Percentiles rank a stretch among this genome's conserved stretches.
phyloP scores from a whole-genome alignment of 2,113 vertebrate genomes.

The Callopanchax toddi region DNA sequence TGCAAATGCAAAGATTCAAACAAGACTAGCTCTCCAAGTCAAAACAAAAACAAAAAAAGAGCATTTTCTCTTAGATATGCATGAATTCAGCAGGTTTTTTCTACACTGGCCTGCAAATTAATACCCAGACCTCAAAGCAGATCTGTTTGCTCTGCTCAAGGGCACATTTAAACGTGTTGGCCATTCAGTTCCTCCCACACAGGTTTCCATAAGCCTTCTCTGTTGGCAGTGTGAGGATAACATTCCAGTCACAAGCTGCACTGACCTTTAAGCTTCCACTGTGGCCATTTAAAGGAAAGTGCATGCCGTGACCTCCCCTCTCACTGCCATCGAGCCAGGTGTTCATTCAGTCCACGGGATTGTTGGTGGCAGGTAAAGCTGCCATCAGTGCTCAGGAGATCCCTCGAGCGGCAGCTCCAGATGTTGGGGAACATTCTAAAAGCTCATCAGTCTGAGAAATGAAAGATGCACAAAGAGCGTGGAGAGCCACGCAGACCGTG shows the following conservation, averaged over 20 bases:
- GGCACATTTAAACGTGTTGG: conserved; percentile 25
- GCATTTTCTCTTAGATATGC: background rate
- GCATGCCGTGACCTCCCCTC: conserved; percentile 20
- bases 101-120: background rate
- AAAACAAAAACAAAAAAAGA: background rate
- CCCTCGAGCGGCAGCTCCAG: conserved; percentile 54
- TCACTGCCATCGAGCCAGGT: conserved; percentile 43
- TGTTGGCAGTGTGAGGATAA: background rate
- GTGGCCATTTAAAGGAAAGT: conserved; percentile 32
- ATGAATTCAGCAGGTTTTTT: too few relatives aligned
- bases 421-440: conserved; percentile 34
- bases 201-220: conserved; percentile 23
- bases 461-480: too few relatives aligned
- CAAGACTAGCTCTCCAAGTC: conserved; percentile 7
- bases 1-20: background rate
- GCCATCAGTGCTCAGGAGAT: conserved; percentile 42
- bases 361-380: conserved; percentile 47
- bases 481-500: too few relatives aligned
- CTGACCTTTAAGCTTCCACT: conserved; percentile 52
- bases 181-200: conserved; percentile 33
- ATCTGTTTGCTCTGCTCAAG: conserved; percentile 52
- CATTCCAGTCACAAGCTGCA: conserved; percentile 24
- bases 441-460: background rate
- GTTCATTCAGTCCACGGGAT: conserved; percentile 25
- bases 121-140: conserved; percentile 1